phyloP scores from a whole-genome alignment of 2,888 invertebrate species.

The Balanococcus diminutus region DNA sequence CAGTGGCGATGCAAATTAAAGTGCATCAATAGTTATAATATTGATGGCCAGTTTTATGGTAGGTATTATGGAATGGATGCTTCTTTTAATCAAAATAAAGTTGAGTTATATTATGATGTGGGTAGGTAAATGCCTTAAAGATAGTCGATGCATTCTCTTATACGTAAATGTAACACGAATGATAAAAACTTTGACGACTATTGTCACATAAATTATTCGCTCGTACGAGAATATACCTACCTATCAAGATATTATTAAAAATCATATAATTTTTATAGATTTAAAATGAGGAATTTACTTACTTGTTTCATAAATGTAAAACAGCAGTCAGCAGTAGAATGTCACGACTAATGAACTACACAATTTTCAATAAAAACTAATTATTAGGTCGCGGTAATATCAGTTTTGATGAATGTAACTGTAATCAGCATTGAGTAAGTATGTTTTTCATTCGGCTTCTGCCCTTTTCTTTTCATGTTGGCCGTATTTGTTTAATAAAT shows the following conservation, averaged over 20 bases:
- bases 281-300: neutral
- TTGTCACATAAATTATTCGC: neutral
- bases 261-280: neutral
- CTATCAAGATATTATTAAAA: neutral
- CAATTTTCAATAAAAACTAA: neutral
- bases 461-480: neutral
- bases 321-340: neutral
- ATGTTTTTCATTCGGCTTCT: neutral
- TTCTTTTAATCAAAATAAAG: neutral
- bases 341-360: neutral
- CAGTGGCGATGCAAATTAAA: conserved; percentile 38
- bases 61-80: no score
- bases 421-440: neutral
- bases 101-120: neutral
- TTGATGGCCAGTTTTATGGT: neutral
- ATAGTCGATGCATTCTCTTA: neutral
- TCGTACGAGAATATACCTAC: neutral
- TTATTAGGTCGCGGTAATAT: neutral
- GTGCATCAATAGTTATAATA: conserved; percentile 18
- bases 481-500: neutral
- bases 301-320: neutral
- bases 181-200: neutral
- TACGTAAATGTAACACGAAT: neutral
- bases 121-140: neutral
- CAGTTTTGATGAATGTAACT: neutral